Percentiles rank a stretch among this genome's conserved stretches.
phyloP scores from a whole-genome alignment of 2,888 invertebrate genomes.

The Phengaris alcon region DNA sequence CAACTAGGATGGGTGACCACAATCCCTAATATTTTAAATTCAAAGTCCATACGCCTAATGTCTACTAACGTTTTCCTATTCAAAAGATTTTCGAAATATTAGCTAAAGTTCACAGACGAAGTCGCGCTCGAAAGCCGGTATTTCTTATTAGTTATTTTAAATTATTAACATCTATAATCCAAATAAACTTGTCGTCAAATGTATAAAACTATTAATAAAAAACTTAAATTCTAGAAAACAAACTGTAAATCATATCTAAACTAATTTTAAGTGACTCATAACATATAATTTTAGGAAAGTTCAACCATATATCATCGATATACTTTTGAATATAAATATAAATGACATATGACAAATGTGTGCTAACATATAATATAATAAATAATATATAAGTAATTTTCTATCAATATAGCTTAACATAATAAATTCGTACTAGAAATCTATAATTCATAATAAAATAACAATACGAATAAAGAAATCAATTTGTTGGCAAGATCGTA shows the following conservation, averaged over 20 bases:
- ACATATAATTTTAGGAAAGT: not conserved
- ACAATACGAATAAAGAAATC: not conserved
- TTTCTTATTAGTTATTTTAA: not conserved
- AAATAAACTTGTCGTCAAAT: not conserved
- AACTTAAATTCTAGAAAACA: not conserved
- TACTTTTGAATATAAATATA: not conserved
- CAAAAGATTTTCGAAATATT: too few relatives aligned
- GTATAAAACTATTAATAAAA: not conserved
- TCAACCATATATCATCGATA: not conserved
- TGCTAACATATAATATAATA: not conserved
- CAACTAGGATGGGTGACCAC: too few relatives aligned
- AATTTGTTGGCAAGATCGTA: conserved; percentile 10
- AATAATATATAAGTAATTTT: not conserved
- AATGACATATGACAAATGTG: not conserved
- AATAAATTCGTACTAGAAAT: conserved; percentile 1
- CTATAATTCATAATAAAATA: not conserved
- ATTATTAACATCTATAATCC: not conserved
- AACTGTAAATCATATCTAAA: not conserved
- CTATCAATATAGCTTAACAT: not conserved
- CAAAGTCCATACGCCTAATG: too few relatives aligned
- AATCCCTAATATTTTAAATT: too few relatives aligned
- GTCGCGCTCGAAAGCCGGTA: not conserved
- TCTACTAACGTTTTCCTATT: too few relatives aligned
- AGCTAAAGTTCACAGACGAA: too few relatives aligned
- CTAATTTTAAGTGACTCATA: not conserved